A percentile compares a stretch with the other conserved stretches of the same genome.
phyloP scores from a whole-genome alignment of 2,797 vertebrate genomes.

The Lemur catta region DNA sequence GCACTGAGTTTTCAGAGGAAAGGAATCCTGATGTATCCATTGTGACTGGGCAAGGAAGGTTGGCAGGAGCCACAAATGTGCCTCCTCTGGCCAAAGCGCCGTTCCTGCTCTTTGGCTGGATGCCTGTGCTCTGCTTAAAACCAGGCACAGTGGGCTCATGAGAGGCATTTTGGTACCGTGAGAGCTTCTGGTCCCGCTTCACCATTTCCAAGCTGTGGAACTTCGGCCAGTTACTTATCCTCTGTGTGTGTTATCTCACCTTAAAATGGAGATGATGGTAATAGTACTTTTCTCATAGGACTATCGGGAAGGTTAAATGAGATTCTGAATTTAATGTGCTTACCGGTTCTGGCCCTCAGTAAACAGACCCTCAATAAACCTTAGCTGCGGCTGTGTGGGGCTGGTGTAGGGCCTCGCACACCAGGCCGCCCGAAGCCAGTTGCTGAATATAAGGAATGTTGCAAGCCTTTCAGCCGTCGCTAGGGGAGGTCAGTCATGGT shows the following conservation, averaged over 20 bases:
- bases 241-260: not conserved
- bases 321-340: not conserved
- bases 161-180: not conserved
- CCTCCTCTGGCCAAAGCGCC: not conserved
- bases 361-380: not conserved
- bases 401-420: not conserved
- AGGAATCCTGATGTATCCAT: not conserved
- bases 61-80: not conserved
- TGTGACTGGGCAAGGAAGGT: not conserved
- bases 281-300: not conserved
- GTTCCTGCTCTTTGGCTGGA: not conserved
- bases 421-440: not conserved
- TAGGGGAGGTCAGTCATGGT: not conserved
- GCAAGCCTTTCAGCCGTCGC: not conserved
- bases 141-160: not conserved
- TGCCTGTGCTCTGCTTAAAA: not conserved
- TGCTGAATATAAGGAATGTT: not conserved
- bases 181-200: not conserved
- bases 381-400: not conserved
- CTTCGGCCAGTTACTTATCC: not conserved
- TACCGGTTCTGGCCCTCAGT: not conserved
- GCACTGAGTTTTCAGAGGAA: not conserved
- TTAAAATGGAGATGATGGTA: not conserved
- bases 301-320: not conserved
- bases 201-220: not conserved